phyloP scores from a whole-genome alignment of 2,797 vertebrate genomes.

The Neosilurus mollespiculum region DNA sequence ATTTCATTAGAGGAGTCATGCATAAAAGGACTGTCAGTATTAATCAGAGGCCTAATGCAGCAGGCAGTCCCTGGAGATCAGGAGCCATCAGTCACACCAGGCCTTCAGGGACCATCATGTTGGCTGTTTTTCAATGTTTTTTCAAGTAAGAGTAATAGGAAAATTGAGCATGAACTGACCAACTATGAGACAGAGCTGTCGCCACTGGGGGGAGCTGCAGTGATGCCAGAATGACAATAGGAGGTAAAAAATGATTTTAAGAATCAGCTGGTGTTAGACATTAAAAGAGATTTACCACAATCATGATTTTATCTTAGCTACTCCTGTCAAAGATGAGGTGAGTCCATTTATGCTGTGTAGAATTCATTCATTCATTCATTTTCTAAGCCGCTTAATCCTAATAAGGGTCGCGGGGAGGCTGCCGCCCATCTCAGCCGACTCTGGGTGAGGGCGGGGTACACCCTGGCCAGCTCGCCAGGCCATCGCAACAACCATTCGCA shows the following conservation, averaged over 20 bases:
- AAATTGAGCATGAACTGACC: conserved; percentile 21
- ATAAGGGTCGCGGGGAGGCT: too few species aligned
- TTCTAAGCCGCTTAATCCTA: too few species aligned
- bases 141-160: neutral
- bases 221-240: neutral
- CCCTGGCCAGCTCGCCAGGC: too few species aligned
- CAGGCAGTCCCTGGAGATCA: conserved; percentile 62
- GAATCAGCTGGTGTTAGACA: neutral
- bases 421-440: too few species aligned
- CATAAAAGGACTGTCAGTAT: conserved; percentile 70
- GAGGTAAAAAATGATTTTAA: neutral
- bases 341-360: neutral
- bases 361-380: too few species aligned
- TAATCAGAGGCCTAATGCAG: conserved; percentile 74
- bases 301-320: neutral
- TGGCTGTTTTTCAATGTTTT: conserved; percentile 53
- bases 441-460: too few species aligned
- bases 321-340: neutral
- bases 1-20: conserved; percentile 70
- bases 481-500: too few species aligned
- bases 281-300: neutral
- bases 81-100: conserved; percentile 34
- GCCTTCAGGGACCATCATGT: conserved; percentile 40
- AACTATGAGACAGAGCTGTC: conserved; percentile 21
- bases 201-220: conserved; percentile 42